Evolutionary conservation across 2,888 invertebrate species (phyloP).

Genomic region (Thalpophila matura): DNA sequence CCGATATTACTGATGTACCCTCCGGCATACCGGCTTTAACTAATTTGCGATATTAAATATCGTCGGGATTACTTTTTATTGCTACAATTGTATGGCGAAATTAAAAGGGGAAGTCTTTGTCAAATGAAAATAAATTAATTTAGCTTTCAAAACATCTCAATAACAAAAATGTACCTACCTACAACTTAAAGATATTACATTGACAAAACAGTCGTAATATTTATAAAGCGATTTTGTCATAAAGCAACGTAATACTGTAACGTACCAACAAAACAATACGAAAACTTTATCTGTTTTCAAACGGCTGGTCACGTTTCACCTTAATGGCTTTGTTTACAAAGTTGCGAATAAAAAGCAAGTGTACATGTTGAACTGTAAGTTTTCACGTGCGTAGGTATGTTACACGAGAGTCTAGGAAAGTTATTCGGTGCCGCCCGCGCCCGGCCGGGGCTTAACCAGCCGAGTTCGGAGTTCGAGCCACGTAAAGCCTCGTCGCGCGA

Average conservation of each 20-base stretch:
- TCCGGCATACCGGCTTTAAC: slow-evolving; percentile 65
- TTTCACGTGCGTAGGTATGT: slow-evolving; percentile 63
- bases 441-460: slow-evolving; percentile 64
- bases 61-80: slow-evolving; percentile 52
- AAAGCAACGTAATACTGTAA: slow-evolving; percentile 29
- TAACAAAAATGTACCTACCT: neutral
- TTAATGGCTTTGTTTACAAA: slow-evolving; percentile 61
- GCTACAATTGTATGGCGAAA: slow-evolving; percentile 45
- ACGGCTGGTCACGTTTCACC: slow-evolving; percentile 55
- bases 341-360: slow-evolving; percentile 65
- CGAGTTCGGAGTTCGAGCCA: slow-evolving; percentile 64
- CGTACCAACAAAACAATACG: slow-evolving; percentile 43
- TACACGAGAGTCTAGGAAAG: slow-evolving; percentile 62
- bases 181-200: slow-evolving; percentile 12
- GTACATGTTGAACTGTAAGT: slow-evolving; percentile 57
- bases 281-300: slow-evolving; percentile 48
- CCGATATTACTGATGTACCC: slow-evolving; percentile 73
- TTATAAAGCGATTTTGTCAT: slow-evolving; percentile 26
- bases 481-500: slow-evolving; percentile 63
- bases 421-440: slow-evolving; percentile 61
- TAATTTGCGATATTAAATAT: slow-evolving; percentile 72
- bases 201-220: slow-evolving; percentile 15
- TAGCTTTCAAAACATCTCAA: slow-evolving; percentile 14
- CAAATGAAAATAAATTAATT: slow-evolving; percentile 38
- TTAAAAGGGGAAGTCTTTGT: slow-evolving; percentile 30